Percentiles rank a stretch among this genome's conserved stretches.
Evolutionary conservation across 2,797 vertebrate species (phyloP).

Genomic region (Cuniculus paca): DNA sequence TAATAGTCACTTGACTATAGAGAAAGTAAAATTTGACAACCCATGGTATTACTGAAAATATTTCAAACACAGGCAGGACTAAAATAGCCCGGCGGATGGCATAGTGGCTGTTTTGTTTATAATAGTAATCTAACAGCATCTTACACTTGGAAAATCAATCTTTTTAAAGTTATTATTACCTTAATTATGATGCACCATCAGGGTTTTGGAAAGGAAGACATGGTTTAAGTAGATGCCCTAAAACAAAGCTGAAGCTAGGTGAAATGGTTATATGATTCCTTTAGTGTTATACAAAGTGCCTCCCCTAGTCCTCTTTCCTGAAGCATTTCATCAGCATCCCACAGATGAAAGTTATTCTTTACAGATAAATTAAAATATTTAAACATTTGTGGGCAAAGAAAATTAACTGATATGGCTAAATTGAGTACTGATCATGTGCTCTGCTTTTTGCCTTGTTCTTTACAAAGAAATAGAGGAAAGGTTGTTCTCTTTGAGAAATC

Average conservation of each 20-base stretch:
- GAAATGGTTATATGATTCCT: not conserved
- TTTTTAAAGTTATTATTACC: not conserved
- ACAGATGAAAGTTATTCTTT: not conserved
- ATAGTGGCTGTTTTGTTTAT: not conserved
- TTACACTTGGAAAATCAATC: not conserved
- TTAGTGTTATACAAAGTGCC: not conserved
- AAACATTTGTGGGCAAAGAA: not conserved
- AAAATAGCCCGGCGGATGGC: conserved; percentile 65
- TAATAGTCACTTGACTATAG: conserved; percentile 66
- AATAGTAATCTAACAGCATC: not conserved
- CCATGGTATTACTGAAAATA: conserved; percentile 47
- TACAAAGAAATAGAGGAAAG: not conserved
- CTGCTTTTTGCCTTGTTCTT: conserved; percentile 26
- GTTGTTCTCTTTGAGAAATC: not conserved
- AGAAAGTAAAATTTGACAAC: conserved; percentile 67
- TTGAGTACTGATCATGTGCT: not conserved
- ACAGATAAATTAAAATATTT: not conserved
- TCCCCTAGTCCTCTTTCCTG: not conserved
- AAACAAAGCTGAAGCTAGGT: not conserved
- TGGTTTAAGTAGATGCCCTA: not conserved
- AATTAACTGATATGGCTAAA: not conserved
- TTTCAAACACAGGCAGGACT: conserved; percentile 62
- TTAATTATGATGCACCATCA: not conserved
- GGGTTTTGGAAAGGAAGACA: not conserved
- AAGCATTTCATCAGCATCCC: not conserved